Percentiles rank a stretch among this genome's conserved stretches.
These are phyloP conservation scores for Anas platyrhynchos DNA, from an alignment of 2,113 vertebrate species.

Conservation along the genomic window DNA sequence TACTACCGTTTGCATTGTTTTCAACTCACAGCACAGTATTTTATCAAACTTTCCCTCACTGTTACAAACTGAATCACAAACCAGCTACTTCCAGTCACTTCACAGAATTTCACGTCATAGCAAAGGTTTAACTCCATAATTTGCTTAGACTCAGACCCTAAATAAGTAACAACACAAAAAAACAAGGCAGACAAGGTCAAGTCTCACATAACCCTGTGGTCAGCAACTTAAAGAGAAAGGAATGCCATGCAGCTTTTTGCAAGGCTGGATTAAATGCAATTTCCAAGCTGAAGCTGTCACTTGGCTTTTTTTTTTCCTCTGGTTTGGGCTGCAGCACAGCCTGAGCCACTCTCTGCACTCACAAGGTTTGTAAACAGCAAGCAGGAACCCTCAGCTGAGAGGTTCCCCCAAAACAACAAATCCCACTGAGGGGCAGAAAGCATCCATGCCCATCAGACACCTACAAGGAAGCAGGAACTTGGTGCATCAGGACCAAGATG, in stretches of 20 bases:
- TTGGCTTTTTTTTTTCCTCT: neutral
- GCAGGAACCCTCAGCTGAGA: neutral
- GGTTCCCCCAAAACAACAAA: neutral
- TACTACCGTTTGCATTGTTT: neutral
- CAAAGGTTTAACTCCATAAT: neutral
- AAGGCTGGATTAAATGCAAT: neutral
- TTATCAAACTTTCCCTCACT: neutral
- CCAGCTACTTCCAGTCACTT: neutral
- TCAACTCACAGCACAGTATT: neutral
- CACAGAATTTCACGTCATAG: neutral
- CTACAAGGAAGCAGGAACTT: neutral
- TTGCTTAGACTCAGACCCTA: neutral
- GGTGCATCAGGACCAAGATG: neutral
- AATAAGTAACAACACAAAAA: neutral
- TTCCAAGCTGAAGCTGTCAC: neutral
- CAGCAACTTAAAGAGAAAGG: neutral
- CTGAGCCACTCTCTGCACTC: neutral
- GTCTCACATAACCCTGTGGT: neutral
- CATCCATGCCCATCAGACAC: neutral
- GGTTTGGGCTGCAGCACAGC: neutral
- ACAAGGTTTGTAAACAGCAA: rapidly evolving
- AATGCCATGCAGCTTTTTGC: neutral
- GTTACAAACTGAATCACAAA: neutral
- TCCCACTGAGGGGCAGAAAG: neutral
- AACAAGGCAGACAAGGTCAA: neutral